Evolutionary conservation across 2,888 invertebrate species (phyloP), one percentile per base, ranked within the genome.

Genomic region (Rotaria sp.): DNA sequence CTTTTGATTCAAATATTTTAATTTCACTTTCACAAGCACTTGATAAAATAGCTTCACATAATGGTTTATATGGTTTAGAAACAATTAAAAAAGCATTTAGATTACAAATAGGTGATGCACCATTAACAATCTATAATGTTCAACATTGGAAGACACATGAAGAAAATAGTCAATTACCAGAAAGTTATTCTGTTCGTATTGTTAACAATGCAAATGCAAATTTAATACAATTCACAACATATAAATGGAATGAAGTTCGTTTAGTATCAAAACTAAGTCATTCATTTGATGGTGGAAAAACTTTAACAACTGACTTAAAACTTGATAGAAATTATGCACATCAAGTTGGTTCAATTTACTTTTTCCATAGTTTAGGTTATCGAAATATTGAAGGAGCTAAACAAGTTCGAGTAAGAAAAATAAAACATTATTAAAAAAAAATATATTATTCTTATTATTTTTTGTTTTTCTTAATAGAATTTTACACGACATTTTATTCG

Each of bases 91-190:
- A 80, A 80, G 2, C 45, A 4, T 80, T 80, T 80, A 80, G 45
- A 45, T 80, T 80, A 45, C 45, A 80, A 80, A 45, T 80, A 1
- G 80, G 80, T 45, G 45, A 80, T 80, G 45, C 26, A 80, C 45
- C 45, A 45, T 80, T 80, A n/a, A 80, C 45, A 24, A 26, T 80
- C 11, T 80, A 80, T n/a, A 80, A 80, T 80, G 3, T n/a, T 45
- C 80, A 80, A 80, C 80, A 80, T 80, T 80, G 80, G 80, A 80
- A 80, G n/a, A 80, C 80, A 13, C 80, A 80, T 45, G 13, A 35
- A 26, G 80, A 80, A 45, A 3, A 80, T 80, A 45, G 41, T 45
- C n/a, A 41, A 45, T 41, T 80, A n/a, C 80, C 80, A 2, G 80
- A 80, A 45, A 80, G 80, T 80, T 80, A 80, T 80, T 26, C 45